Evolutionary conservation across 2,888 invertebrate species (phyloP).

Genomic region (Empis stercorea): DNA sequence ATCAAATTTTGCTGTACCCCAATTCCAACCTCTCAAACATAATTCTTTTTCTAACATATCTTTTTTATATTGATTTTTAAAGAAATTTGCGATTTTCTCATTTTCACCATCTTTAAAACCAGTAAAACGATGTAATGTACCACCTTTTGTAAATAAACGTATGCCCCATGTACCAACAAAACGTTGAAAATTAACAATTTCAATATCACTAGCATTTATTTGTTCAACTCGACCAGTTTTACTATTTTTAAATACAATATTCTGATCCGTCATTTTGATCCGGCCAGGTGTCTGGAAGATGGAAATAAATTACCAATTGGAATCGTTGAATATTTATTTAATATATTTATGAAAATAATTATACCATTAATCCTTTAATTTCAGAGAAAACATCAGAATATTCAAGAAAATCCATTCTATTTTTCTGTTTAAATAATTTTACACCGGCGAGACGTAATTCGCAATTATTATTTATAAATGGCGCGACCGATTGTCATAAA

Average conservation of each 20-base stretch:
- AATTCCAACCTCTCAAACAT: conserved; percentile 97
- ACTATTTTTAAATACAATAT: conserved; percentile 84
- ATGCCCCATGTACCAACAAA: conserved; percentile 85
- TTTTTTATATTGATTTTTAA: conserved; percentile 67
- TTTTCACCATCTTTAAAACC: conserved; percentile 90
- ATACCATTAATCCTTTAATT: conserved; percentile 78
- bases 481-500: too few relatives aligned
- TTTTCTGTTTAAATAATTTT: too few relatives aligned
- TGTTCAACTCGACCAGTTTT: conserved; percentile 96
- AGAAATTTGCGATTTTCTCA: conserved; percentile 85
- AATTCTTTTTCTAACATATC: conserved; percentile 85
- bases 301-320: too few relatives aligned
- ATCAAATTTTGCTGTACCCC: conserved; percentile 91
- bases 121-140: conserved; percentile 77
- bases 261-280: conserved; percentile 81
- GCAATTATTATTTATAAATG: too few relatives aligned
- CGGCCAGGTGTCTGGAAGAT: conserved; percentile 70
- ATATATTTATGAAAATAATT: not conserved
- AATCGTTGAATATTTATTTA: not conserved
- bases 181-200: conserved; percentile 82
- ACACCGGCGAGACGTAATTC: too few relatives aligned
- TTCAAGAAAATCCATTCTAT: conserved; percentile 69
- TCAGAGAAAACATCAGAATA: conserved; percentile 75
- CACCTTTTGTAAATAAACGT: conserved; percentile 79
- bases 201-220: conserved; percentile 71